These are phyloP conservation scores for Uropsilus gracilis DNA, from an alignment of 2,113 vertebrate species.

Conservation along the genomic window DNA sequence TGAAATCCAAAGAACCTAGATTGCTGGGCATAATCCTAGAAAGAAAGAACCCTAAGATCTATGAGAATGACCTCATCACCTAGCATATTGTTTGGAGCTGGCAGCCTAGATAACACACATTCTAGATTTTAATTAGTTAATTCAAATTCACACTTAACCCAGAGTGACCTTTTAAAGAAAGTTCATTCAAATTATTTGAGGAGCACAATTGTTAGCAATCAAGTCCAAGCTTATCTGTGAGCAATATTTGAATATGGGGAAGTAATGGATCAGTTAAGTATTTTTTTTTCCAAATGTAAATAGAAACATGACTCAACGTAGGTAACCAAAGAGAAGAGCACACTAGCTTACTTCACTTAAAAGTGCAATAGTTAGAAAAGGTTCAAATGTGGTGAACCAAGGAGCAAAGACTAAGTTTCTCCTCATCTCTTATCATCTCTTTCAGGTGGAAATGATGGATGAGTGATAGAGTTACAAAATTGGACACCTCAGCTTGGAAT, in stretches of 20 bases:
- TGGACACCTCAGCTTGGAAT: not conserved
- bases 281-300: not conserved
- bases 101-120: not conserved
- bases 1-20: not conserved
- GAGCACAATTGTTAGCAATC: not conserved
- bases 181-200: slow-evolving; percentile 18
- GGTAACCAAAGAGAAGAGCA: not conserved
- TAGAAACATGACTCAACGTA: not conserved
- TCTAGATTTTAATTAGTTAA: not conserved
- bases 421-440: not conserved
- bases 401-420: not conserved
- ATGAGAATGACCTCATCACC: not conserved
- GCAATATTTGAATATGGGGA: not conserved
- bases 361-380: not conserved
- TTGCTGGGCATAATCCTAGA: not conserved
- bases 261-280: not conserved
- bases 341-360: not conserved
- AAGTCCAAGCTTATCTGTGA: not conserved
- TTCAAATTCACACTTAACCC: slow-evolving; percentile 19
- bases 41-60: not conserved
- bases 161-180: not conserved
- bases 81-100: not conserved
- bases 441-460: not conserved
- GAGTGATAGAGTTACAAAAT: rapidly evolving
- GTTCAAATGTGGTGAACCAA: not conserved